A percentile compares a stretch with the other conserved stretches of the same genome.
Conservation (phyloP, 2,113 vertebrate species). For the Oncorhynchus masou region DNA sequence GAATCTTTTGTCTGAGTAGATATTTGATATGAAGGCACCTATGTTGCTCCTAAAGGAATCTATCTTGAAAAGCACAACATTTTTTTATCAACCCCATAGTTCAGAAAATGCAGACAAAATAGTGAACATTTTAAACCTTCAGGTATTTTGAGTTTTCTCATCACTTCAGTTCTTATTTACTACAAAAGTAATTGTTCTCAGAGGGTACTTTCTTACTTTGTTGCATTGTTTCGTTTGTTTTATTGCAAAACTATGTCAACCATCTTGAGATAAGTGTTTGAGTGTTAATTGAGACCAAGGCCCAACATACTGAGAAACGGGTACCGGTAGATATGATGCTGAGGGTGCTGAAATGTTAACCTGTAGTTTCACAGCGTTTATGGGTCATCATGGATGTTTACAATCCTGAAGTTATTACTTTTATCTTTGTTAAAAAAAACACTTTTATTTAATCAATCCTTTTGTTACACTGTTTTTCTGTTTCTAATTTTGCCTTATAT, state of each 20-base stretch:
- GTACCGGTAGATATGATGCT: too few species aligned
- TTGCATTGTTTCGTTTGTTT: background rate
- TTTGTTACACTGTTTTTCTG: constrained; percentile 36
- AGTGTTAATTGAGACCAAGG: too few species aligned
- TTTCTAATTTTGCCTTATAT: constrained; percentile 68
- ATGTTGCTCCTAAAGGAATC: constrained; percentile 50
- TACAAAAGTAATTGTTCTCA: background rate
- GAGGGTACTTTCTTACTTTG: background rate
- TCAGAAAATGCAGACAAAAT: background rate
- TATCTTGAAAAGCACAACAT: constrained; percentile 43
- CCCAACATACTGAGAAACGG: too few species aligned
- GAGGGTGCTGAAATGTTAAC: too few species aligned
- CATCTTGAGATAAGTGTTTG: too few species aligned
- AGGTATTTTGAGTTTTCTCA: background rate
- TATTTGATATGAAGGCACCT: constrained; percentile 37
- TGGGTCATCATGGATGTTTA: background rate
- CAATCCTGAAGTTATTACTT: constrained; percentile 28
- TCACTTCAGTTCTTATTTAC: background rate
- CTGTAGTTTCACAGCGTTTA: constrained; percentile 8
- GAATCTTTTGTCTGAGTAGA: constrained; percentile 30
- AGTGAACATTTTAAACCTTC: background rate
- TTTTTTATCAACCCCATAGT: background rate
- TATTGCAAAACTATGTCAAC: background rate
- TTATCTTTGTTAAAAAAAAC: background rate
- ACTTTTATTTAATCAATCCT: background rate